Evolutionary conservation across 2,888 invertebrate genomes (phyloP).

Genomic region (Entomobrya proxima): DNA sequence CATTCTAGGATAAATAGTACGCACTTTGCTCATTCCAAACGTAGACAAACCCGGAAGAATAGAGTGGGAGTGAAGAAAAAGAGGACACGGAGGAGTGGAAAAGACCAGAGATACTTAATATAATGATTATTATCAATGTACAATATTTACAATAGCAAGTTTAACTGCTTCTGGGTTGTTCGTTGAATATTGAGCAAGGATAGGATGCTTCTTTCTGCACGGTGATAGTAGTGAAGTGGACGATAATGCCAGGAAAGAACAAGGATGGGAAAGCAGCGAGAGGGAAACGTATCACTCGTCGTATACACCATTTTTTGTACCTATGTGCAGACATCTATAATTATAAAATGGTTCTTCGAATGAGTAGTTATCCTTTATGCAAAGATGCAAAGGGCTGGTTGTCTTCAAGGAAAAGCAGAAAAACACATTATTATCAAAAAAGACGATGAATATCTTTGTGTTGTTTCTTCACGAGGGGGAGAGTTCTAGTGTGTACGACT

Average conservation of each 20-base stretch:
- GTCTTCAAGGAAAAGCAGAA: background rate
- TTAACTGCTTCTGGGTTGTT: background rate
- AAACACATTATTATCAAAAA: background rate
- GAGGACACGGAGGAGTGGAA: background rate
- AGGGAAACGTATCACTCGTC: too few species aligned
- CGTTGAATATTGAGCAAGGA: background rate
- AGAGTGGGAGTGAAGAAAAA: background rate
- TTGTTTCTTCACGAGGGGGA: background rate
- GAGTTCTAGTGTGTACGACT: background rate
- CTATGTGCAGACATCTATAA: background rate
- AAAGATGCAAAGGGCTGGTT: background rate
- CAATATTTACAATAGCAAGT: constrained; percentile 25
- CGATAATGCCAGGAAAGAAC: background rate
- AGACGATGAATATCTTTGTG: background rate
- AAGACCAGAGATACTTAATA: background rate
- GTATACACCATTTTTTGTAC: background rate
- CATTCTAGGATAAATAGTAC: background rate
- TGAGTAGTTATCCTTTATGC: background rate
- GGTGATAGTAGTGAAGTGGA: background rate
- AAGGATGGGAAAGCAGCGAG: background rate
- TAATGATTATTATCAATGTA: constrained; percentile 22
- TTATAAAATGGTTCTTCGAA: background rate
- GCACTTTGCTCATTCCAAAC: background rate
- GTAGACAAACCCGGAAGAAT: constrained; percentile 1
- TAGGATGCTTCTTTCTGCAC: too few species aligned